Base-by-base conservation (phyloP, 2,888 invertebrate genomes). In the Slavum lentiscoides region DNA sequence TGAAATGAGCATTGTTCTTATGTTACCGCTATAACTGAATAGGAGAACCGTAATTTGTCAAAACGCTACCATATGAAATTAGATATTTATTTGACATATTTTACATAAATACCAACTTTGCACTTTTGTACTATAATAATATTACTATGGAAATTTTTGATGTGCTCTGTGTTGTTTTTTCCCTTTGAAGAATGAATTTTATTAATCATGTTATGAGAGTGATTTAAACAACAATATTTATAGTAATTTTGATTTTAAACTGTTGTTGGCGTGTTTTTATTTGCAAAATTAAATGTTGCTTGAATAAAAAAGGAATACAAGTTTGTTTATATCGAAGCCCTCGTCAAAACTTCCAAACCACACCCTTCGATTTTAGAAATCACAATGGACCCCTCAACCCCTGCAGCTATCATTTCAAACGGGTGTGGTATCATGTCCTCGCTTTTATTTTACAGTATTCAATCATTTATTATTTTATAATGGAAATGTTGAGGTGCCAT, bases 351-450 rank as follows among this genome's bases (percentile, higher is more conserved):
- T 23, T 69, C 2, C 19, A 53, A 70, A 77, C 77, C 77, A 77
- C 77, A 77, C 77, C 77, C 70, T 77, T 62, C 21, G 64, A 62
- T 77, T 70, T 69, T 61, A 61, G 61, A 77, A 70, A 70, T 55
- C 53, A 77, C 77, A 77, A 77, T 77, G 39, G 77, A 77, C 53
- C 69, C 69, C 23, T 55, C 53, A 64, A 77, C 77, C 69, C 70
- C 77, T 70, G 39, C 39, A 70, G 69, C 77, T 77, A 77, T 70
- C 70, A 64, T 77, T 69, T 37, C 53, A 70, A 70, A 70, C 62
- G 70, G 77, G 70, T 70, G 77, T 69, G 70, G 77, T 69, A 55
- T 55, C 49, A 21, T 77, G 30, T 69, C 17, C 21, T 37, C 6
- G 11, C 55, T 70, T 62, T 62, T 62, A 70, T 77, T 64, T 39